These are phyloP conservation scores for Nixonia krombeini DNA, from an alignment of 1,140 invertebrate species.

Conservation along the genomic window DNA sequence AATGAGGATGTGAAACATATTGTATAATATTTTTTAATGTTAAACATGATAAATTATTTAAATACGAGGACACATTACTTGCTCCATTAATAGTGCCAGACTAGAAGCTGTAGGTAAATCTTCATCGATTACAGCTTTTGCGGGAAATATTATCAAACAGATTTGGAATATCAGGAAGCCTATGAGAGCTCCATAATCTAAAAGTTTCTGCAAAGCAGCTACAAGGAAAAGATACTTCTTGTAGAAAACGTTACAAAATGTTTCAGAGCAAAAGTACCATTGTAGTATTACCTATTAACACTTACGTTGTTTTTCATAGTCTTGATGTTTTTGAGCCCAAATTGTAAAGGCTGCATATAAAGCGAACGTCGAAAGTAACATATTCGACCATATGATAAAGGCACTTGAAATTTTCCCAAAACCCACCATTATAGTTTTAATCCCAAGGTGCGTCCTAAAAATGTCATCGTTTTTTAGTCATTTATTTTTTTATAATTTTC, in stretches of 20 bases:
- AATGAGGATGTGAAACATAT: not conserved
- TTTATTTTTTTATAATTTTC: too few species aligned
- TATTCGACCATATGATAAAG: slow-evolving; percentile 73
- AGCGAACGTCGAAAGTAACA: slow-evolving; percentile 71
- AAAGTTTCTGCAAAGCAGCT: slow-evolving; percentile 41
- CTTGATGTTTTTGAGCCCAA: slow-evolving; percentile 68
- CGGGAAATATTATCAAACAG: slow-evolving; percentile 72
- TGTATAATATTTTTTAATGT: not conserved
- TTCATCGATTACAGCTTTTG: slow-evolving; percentile 68
- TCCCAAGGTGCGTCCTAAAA: slow-evolving; percentile 69
- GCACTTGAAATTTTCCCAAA: slow-evolving; percentile 75
- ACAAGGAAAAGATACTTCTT: slow-evolving; percentile 8
- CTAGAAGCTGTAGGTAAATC: slow-evolving; percentile 75
- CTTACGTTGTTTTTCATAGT: slow-evolving; percentile 36
- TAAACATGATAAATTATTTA: slow-evolving; percentile 12
- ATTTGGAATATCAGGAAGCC: slow-evolving; percentile 67
- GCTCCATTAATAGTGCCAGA: slow-evolving; percentile 75
- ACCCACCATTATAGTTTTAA: slow-evolving; percentile 70
- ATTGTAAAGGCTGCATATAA: slow-evolving; percentile 73
- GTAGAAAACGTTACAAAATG: slow-evolving; percentile 27
- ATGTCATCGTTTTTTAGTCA: not conserved
- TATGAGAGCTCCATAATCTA: slow-evolving; percentile 68
- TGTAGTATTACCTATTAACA: not conserved
- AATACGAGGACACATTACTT: slow-evolving; percentile 61
- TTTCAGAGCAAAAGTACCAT: slow-evolving; percentile 9